phyloP scores from a whole-genome alignment of 2,888 invertebrate species.

The Scelioninae gen. 1 region DNA sequence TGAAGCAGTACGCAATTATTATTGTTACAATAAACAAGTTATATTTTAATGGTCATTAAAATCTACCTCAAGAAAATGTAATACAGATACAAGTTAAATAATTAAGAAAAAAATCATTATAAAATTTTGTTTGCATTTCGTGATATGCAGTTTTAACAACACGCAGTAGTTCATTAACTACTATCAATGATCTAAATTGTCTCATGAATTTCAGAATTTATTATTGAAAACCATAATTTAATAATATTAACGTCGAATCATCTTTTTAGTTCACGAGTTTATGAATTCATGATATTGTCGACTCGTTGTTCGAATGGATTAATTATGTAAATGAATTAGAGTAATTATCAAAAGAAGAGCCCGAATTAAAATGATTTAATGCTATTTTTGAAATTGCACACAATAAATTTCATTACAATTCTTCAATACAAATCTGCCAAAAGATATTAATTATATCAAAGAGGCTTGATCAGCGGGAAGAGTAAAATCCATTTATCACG shows the following conservation, averaged over 20 bases:
- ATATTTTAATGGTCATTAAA: too few species aligned
- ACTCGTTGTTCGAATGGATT: conserved; percentile 26
- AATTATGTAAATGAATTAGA: conserved; percentile 47
- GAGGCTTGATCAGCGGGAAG: not conserved
- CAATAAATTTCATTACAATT: not conserved
- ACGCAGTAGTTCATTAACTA: not conserved
- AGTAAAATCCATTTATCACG: not conserved
- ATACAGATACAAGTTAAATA: too few species aligned
- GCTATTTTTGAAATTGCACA: not conserved
- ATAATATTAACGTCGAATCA: conserved; percentile 6
- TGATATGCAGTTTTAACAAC: not conserved
- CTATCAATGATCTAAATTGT: not conserved
- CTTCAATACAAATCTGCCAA: too few species aligned
- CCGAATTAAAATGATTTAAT: not conserved
- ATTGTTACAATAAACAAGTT: too few species aligned
- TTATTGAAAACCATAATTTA: conserved; percentile 6
- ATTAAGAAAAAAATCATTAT: too few species aligned
- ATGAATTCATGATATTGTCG: conserved; percentile 34
- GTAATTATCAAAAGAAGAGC: conserved; percentile 33
- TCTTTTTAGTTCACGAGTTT: conserved; percentile 34
- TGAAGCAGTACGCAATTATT: too few species aligned
- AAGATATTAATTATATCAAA: not conserved
- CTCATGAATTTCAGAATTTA: not conserved
- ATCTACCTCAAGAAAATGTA: too few species aligned
- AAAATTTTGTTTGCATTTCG: too few species aligned